Percentiles rank a stretch among this genome's conserved stretches.
Evolutionary conservation across 2,113 vertebrate species (phyloP).

Genomic region (Pseudolaguvia tuberculata): DNA sequence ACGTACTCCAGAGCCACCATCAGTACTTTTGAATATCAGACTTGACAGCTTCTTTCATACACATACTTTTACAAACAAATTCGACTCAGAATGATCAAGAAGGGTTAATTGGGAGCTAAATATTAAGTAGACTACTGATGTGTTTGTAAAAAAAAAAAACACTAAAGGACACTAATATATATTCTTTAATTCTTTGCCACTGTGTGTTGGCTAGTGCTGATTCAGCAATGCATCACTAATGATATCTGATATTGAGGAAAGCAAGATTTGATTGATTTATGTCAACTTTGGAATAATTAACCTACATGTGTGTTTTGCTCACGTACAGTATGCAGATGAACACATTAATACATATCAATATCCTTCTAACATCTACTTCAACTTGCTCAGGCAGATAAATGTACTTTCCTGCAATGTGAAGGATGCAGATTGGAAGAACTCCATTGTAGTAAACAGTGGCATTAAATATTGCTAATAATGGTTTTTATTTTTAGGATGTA

Average conservation of each 20-base stretch:
- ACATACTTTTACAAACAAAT: slow-evolving; percentile 20
- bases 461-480: background rate
- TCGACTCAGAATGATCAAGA: background rate
- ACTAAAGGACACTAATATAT: background rate
- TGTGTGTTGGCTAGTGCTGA: background rate
- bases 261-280: background rate
- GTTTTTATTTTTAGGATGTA: background rate
- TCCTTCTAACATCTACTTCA: background rate
- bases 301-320: background rate
- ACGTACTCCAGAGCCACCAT: slow-evolving; percentile 25
- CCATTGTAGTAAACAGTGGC: background rate
- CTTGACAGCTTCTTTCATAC: background rate
- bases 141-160: slow-evolving; percentile 5
- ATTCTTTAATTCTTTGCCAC: background rate
- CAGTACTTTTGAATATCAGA: slow-evolving; percentile 3
- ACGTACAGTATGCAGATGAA: background rate
- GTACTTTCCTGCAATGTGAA: background rate
- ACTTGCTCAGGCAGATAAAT: background rate
- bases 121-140: background rate
- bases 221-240: background rate
- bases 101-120: background rate
- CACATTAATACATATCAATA: background rate
- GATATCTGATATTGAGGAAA: background rate
- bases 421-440: background rate
- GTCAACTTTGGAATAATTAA: background rate